Conservation (phyloP, 2,113 vertebrate species). For the Pelodiscus sinensis region DNA sequence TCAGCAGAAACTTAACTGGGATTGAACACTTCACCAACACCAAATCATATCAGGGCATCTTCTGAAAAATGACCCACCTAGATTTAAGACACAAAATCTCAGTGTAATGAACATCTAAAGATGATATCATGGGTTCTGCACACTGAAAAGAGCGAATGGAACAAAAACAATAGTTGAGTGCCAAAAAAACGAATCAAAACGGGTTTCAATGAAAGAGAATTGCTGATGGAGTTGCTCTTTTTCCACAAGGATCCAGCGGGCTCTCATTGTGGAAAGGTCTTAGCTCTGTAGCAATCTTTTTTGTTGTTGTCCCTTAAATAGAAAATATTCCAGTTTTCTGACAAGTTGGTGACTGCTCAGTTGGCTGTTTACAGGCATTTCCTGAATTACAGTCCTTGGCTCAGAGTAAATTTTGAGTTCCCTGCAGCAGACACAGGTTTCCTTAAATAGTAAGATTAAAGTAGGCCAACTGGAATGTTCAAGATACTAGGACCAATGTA, state of each 20-base stretch:
- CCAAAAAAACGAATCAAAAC: conserved; percentile 16
- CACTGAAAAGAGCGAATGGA: conserved; percentile 24
- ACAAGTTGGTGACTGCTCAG: background rate
- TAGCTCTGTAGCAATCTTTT: background rate
- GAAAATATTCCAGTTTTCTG: background rate
- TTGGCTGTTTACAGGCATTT: background rate
- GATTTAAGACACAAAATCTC: conserved; percentile 17
- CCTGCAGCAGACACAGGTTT: background rate
- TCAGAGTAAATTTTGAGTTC: background rate
- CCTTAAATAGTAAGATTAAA: conserved; percentile 42
- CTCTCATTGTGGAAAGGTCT: background rate
- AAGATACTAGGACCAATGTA: conserved; percentile 10
- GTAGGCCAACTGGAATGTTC: conserved; percentile 2
- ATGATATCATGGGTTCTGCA: conserved; percentile 39
- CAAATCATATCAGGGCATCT: conserved; percentile 37
- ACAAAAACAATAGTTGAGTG: conserved; percentile 35
- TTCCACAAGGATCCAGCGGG: background rate
- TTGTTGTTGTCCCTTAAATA: background rate
- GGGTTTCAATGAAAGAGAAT: background rate
- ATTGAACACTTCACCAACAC: background rate
- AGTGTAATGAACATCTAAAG: background rate
- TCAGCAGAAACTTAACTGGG: conserved; percentile 33
- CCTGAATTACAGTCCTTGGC: background rate
- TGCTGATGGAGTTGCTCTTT: background rate
- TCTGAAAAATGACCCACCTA: conserved; percentile 43